phyloP scores from a whole-genome alignment of 2,888 invertebrate species.

The Dasysyrphus tricinctus region DNA sequence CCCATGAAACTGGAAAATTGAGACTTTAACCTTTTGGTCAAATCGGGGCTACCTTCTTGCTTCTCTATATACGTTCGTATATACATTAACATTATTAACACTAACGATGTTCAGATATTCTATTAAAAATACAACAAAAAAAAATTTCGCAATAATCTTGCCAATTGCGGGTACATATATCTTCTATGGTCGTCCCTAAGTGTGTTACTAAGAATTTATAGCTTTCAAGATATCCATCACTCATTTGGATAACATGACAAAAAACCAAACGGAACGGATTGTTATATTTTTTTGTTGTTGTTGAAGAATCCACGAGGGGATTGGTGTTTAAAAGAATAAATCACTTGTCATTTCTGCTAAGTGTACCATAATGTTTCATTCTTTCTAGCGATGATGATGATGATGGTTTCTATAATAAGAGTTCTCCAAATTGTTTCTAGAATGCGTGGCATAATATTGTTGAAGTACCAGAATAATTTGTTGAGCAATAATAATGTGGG shows the following conservation, averaged over 20 bases:
- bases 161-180: slow-evolving; percentile 41
- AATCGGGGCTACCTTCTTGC: slow-evolving; percentile 21
- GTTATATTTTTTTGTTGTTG: not conserved
- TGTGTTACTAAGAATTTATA: slow-evolving; percentile 47
- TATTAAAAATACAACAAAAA: slow-evolving; percentile 27
- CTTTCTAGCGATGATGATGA: not conserved
- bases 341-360: slow-evolving; percentile 21
- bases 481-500: slow-evolving; percentile 52
- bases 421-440: slow-evolving; percentile 13
- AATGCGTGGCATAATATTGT: slow-evolving; percentile 54
- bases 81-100: no score
- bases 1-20: slow-evolving; percentile 72
- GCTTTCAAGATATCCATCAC: slow-evolving; percentile 31
- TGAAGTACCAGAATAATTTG: slow-evolving; percentile 46
- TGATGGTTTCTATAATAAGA: slow-evolving; percentile 13
- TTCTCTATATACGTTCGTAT: not conserved
- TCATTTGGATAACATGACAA: slow-evolving; percentile 51
- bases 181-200: slow-evolving; percentile 31
- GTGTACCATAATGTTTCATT: not conserved
- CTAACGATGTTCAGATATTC: slow-evolving; percentile 39
- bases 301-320: not conserved
- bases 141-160: slow-evolving; percentile 55
- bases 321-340: slow-evolving; percentile 38
- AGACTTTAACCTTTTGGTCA: slow-evolving; percentile 70
- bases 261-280: slow-evolving; percentile 21